Percentiles rank a stretch among this genome's conserved stretches.
phyloP scores from a whole-genome alignment of 1,140 invertebrate genomes.

The Araneus ventricosus region DNA sequence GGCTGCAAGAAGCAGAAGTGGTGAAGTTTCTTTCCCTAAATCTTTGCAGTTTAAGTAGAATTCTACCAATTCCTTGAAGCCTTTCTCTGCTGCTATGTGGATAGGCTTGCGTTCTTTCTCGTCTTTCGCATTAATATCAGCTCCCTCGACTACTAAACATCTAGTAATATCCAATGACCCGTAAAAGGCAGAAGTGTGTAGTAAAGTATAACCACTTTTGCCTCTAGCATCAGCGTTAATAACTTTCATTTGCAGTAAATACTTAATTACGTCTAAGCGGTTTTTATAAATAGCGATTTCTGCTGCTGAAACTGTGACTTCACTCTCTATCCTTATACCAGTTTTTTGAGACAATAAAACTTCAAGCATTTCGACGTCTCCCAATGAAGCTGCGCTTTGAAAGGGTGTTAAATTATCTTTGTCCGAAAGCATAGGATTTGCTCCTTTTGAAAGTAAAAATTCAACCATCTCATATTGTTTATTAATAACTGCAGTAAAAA shows the following conservation, averaged over 20 bases:
- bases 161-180: constrained; percentile 25
- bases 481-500: no score
- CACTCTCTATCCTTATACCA: background rate
- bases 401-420: constrained; percentile 78
- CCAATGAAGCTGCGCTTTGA: constrained; percentile 78
- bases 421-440: background rate
- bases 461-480: no score
- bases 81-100: no score
- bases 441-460: background rate
- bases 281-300: background rate
- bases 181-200: background rate
- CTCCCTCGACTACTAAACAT: constrained; percentile 67
- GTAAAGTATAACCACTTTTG: no score
- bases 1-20: background rate
- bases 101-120: no score
- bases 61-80: constrained; percentile 74
- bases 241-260: background rate
- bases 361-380: constrained; percentile 77
- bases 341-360: constrained; percentile 10
- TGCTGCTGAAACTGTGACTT: background rate
- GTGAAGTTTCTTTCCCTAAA: background rate
- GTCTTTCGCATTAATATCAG: no score
- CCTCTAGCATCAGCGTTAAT: background rate
- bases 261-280: constrained; percentile 22
- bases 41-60: background rate